Evolutionary conservation across 2,888 invertebrate species (phyloP), one percentile per base, ranked within the genome.

Genomic region (Troides helena): DNA sequence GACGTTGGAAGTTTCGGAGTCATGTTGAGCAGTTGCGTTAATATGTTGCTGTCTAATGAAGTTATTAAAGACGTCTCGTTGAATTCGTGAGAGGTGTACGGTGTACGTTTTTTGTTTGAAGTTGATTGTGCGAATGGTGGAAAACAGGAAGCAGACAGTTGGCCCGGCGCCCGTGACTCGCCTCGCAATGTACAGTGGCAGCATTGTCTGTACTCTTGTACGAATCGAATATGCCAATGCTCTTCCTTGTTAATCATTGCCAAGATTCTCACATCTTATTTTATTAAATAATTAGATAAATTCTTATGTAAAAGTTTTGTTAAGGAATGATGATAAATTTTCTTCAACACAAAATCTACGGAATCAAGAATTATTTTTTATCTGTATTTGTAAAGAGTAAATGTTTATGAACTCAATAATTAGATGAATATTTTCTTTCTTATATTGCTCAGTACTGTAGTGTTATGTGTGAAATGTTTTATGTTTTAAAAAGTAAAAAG

Each of bases 71-170:
- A 53, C 18, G 6, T n/a, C 18, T 53, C n/a, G 53, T n/a, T 53
- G n/a, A n/a, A 53, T 53, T 53, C 18, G 18, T 53, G 18, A 18
- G 53, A 53, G 14, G 18, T 53, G 23, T n/a, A n/a, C 23, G 21
- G 21, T 21, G 21, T 21, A 21, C 21, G 21, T 21, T 58, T 58
- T 58, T 57, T 58, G 23, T 79, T 73, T 77, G 75, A 72, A 72
- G 73, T 72, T 72, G 72, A 76, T 76, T 74, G 79, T 80, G 80
- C 78, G 82, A 73, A 80, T 81, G 80, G 78, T 83, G 73, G 81
- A 78, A 80, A 84, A 85, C 89, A 89, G 90, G 90, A 91, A 89
- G 81, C 80, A 73, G 72, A 71, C 76, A 76, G 76, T 81, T 81
- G 81, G 80, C 82, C 82, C 76, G 76, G 74, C 76, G 81, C 74